Evolutionary conservation across 2,113 vertebrate species (phyloP), one percentile per base, ranked within the genome.

Genomic region (Scortum barcoo): DNA sequence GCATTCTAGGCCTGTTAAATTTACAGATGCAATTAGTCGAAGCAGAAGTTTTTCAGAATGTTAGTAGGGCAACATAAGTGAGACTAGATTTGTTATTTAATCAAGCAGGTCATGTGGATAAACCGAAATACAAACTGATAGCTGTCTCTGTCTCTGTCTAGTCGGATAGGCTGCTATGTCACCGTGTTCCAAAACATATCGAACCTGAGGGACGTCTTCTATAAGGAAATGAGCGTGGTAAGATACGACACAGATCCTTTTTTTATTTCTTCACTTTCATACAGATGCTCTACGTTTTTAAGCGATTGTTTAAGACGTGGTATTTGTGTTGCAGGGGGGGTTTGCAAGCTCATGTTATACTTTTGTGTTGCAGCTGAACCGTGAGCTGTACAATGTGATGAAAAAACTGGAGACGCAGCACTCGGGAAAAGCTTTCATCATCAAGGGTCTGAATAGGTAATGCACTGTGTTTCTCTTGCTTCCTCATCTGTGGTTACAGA

Each of bases 201-300:
- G 50, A 99, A 99, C 91, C 90, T 99, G 85, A 95, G 96, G 5
- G 98, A 99, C 0, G 95, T 98, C 87, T 99, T 99, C 94, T 99
- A 97, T 86, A 97, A 97, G 84, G 98, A 99, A 91, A 99, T 99
- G 97, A 99, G 98, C 72, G 95, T 95, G 97, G 98, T 99, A 85
- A 94, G 91, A 81, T 50, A 20, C n/a, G 13, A 78, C 44, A 8
- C 10, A 16, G 1, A 13, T 16, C 1, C 0, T 19, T 72, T 48
- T 19, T 72, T 48, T 0, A 28, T 14, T 36, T 53, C 2, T 0
- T 75, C 61, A 14, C 63, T 26, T 22, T 54, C 38, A 26, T 19
- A n/a, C 33, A 36, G 33, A 36, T 36, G n/a, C n/a, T n/a, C n/a
- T n/a, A n/a, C n/a, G n/a, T n/a, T n/a, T n/a, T n/a, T n/a, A n/a